Evolutionary conservation across 2,113 vertebrate species (phyloP), one percentile per base, ranked within the genome.

Genomic region (Sinocyclocheilus anophthalmus): DNA sequence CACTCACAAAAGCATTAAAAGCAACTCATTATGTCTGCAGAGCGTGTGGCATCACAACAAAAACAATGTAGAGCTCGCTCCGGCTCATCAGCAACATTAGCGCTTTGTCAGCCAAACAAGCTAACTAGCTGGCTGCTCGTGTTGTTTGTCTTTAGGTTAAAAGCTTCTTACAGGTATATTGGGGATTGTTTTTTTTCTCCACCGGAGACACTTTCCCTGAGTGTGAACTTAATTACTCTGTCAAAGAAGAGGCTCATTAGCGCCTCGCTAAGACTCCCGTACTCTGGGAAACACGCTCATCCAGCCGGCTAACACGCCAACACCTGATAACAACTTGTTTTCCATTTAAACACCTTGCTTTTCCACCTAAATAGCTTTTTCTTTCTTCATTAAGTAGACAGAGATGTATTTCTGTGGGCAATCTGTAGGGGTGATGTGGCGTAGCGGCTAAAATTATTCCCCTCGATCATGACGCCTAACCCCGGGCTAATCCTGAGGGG

Each of bases 201-300:
- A 77, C 86, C 26, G 12, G 78, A 87, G 92, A 93, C 87, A 89
- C 87, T 86, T 85, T 89, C 57, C 61, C 50, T 7, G 53, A 79
- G 85, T 89, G 90, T 89, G 87, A 89, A 91, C 87, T 86, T 92
- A 92, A 95, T 94, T 93, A 93, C 87, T 88, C 81, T 94, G 91
- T 93, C 92, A 92, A 80, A 85, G 63, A 84, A 88, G 87, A 84
- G 89, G 87, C 90, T 92, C 53, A 91, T 93, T 94, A 93, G 86
- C 30, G 20, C 61, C 65, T 84, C 33, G 77, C 90, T 86, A 77
- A 48, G 30, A n/a, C 57, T 61, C 20, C 57, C 8, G 0, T 61
- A 63, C 84, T 69, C 78, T 37, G 33, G 18, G 87, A 76, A 85
- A 88, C 65, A 24, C 11, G 53, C 65, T 77, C 63, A 87, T 39